Evolutionary conservation across 2,888 invertebrate species (phyloP).

Genomic region (Aspidapion aeneum): DNA sequence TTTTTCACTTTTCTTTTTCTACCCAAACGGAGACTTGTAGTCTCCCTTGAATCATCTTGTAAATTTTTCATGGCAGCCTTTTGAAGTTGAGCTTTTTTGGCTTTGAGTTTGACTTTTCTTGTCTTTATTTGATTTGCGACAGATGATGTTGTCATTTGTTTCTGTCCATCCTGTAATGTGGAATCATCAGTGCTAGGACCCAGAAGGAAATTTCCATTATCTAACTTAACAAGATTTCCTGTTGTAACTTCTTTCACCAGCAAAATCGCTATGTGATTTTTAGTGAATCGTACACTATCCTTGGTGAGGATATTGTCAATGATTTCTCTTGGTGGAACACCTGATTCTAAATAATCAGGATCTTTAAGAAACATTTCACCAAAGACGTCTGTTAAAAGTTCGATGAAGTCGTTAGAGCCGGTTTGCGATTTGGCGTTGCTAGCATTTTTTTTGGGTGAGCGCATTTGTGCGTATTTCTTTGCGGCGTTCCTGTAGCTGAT

Average conservation of each 20-base stretch:
- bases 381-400: conserved; percentile 63
- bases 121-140: conserved; percentile 31
- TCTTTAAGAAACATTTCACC: conserved; percentile 68
- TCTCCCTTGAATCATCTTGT: not conserved
- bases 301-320: conserved; percentile 62
- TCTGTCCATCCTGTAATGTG: conserved; percentile 26
- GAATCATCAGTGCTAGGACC: conserved; percentile 54
- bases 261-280: conserved; percentile 61
- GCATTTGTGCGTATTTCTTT: conserved; percentile 57
- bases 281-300: conserved; percentile 60
- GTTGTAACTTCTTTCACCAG: conserved; percentile 67
- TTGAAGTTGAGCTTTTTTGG: not conserved
- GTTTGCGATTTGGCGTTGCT: conserved; percentile 20
- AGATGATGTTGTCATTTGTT: conserved; percentile 16
- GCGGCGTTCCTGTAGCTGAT: conserved; percentile 82
- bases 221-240: conserved; percentile 63
- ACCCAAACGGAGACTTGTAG: not conserved
- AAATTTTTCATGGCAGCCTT: not conserved
- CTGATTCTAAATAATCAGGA: conserved; percentile 67
- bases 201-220: conserved; percentile 65
- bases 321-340: conserved; percentile 66
- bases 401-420: conserved; percentile 41
- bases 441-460: conserved; percentile 9
- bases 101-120: conserved; percentile 16
- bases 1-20: conserved; percentile 61